Evolutionary conservation across 2,797 vertebrate genomes (phyloP), one percentile per base, ranked within the genome.

Genomic region (Pangasius djambal): DNA sequence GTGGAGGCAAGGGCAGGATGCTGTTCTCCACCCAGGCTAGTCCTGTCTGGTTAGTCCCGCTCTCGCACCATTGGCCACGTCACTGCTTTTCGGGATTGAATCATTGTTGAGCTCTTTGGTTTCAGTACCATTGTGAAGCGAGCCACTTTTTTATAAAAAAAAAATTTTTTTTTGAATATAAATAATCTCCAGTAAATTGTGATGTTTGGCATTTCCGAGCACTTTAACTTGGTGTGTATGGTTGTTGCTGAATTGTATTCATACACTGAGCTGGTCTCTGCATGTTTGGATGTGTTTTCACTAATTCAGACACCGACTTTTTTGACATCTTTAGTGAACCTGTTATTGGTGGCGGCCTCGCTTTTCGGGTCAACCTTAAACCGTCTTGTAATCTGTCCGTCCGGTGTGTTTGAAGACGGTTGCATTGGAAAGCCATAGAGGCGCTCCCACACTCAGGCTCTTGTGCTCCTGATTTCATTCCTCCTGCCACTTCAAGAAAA

Each of bases 191-290:
- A 10, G 40, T 69, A 83, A n/a, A 65, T 57, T 88, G 44, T 81
- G 74, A 75, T 86, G 75, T 67, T 72, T 48, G 72, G 75, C 86
- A 79, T 86, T 74, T 40, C 48, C 63, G 57, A 88, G 86, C 86
- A 79, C 86, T 90, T 90, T 28, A 40, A 63, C 72, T 72, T 55
- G 0, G 15, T 34, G 50, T 40, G 44, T 74, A 10, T 77, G 57
- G 55, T 86, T 86, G 63, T 89, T 84, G 4, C 25, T 77, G 25
- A 61, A 10, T 52, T 48, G 81, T 63, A n/a, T 84, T 67, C 61
- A 31, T 55, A 78, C 74, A 37, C 48, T 69, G 88, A 89, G 89
- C 89, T 88, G 85, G 87, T 88, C 89, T 91, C 89, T 88, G 59
- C 82, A 74, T 20, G 65, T 81, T 78, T 52, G 40, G 65, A 84